Base-by-base conservation (phyloP, 2,797 vertebrate species). In the Anguilla obscura region DNA sequence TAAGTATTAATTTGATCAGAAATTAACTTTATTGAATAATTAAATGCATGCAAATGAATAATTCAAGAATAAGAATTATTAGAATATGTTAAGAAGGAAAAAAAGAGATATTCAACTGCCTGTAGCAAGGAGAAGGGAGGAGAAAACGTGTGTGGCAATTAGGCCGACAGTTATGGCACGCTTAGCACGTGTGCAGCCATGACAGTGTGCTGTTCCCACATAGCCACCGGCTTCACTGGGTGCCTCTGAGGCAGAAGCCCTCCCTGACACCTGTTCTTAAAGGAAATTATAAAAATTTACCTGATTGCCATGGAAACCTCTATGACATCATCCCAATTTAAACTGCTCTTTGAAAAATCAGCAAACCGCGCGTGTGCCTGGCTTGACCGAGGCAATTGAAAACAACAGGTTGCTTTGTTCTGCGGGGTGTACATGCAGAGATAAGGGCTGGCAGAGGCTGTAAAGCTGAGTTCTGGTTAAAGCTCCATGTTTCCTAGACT, bases 1-100 rank as follows among this genome's bases (percentile, higher is more conserved):
- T 95, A 94, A 96, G 36, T 95, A 96, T 96, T 96, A 95, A 96
- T 95, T 93, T 93, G 95, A 96, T 96, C 94, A 95, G 93, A 95
- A 95, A 95, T 95, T 95, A 95, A 95, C 94, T 92, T 93, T 86
- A 92, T 90, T 94, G 92, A 95, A 96, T 96, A 94, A 96, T 96
- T 96, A 89, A 96, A 92, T 91, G 89, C 30, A 88, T 27, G 63
- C 85, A 92, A 90, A 95, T 96, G 88, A 96, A 96, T 96, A 93
- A 96, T 96, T 95, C 91, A 96, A 92, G 92, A 92, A 93, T 95
- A 92, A 92, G 91, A 95, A 95, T 94, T 93, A 90, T 94, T 91
- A 88, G 89, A 87, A 84, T 54, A 56, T 54, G 82, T 56, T 84
- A 48, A 56, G n/a, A 30, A 84, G 6, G 30, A 1, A 50, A 50